Conservation (phyloP, 2,797 vertebrate genomes). For the Aldrovandia affinis region DNA sequence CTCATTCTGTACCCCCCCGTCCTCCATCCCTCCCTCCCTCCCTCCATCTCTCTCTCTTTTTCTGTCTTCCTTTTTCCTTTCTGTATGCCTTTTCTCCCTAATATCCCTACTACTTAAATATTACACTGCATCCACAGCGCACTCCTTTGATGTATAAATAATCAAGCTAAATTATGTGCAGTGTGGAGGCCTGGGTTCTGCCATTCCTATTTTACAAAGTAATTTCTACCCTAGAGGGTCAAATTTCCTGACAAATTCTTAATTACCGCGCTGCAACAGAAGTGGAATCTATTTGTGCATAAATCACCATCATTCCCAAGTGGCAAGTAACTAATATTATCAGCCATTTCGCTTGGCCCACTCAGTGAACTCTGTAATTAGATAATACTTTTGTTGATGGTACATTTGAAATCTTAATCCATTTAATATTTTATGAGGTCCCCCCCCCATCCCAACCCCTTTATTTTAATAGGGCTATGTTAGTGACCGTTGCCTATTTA, state of each 20-base stretch:
- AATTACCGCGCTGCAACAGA: constrained; percentile 90
- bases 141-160: constrained; percentile 99
- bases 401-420: constrained; percentile 94
- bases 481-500: constrained; percentile 79
- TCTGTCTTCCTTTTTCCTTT: constrained; percentile 65
- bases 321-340: constrained; percentile 83
- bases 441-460: constrained; percentile 50
- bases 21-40: constrained; percentile 27
- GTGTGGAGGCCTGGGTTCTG: constrained; percentile 80
- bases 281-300: constrained; percentile 95
- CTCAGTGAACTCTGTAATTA: constrained; percentile 92
- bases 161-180: constrained; percentile 95
- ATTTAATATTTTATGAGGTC: constrained; percentile 87
- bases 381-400: constrained; percentile 91
- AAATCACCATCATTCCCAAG: constrained; percentile 84
- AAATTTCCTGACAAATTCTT: constrained; percentile 99
- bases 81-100: constrained; percentile 76
- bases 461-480: constrained; percentile 81
- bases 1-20: constrained; percentile 11
- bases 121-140: constrained; percentile 85
- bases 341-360: constrained; percentile 81
- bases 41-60: constrained; percentile 34
- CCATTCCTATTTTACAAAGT: constrained; percentile 96
- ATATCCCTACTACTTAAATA: constrained; percentile 85
- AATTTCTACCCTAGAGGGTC: constrained; percentile 98